Evolutionary conservation across 2,113 vertebrate genomes (phyloP).

Genomic region (Eulacestoma nigropectus): DNA sequence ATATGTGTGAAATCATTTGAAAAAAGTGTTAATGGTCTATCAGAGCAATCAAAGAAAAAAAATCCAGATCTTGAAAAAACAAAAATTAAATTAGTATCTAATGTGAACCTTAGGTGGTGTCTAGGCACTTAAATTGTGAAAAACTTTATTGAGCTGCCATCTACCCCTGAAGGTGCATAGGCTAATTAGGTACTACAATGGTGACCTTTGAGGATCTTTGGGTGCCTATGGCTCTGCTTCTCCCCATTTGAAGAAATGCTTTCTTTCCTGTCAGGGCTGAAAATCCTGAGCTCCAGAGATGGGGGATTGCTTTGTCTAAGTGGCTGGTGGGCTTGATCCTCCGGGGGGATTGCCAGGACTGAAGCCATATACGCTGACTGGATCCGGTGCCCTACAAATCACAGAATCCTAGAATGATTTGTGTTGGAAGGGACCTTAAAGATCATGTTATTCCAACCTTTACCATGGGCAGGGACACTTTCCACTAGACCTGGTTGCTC

Average conservation of each 20-base stretch:
- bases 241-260: not conserved
- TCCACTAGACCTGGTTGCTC: rapidly evolving
- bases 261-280: not conserved
- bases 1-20: conserved; percentile 47
- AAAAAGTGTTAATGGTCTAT: conserved; percentile 51
- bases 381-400: not conserved
- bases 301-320: not conserved
- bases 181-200: not conserved
- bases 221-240: not conserved
- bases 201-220: not conserved
- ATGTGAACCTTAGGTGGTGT: not conserved
- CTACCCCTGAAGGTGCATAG: not conserved
- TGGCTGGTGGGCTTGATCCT: not conserved
- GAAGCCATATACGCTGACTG: not conserved
- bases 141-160: not conserved
- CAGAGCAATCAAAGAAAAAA: conserved; percentile 12
- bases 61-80: not conserved
- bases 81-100: not conserved
- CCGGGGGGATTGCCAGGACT: not conserved
- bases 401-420: not conserved
- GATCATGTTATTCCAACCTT: not conserved
- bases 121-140: not conserved
- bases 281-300: not conserved
- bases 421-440: not conserved
- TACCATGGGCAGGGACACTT: not conserved